These are phyloP conservation scores for Sclerurus mexicanus DNA, from an alignment of 2,113 vertebrate species.

Conservation along the genomic window DNA sequence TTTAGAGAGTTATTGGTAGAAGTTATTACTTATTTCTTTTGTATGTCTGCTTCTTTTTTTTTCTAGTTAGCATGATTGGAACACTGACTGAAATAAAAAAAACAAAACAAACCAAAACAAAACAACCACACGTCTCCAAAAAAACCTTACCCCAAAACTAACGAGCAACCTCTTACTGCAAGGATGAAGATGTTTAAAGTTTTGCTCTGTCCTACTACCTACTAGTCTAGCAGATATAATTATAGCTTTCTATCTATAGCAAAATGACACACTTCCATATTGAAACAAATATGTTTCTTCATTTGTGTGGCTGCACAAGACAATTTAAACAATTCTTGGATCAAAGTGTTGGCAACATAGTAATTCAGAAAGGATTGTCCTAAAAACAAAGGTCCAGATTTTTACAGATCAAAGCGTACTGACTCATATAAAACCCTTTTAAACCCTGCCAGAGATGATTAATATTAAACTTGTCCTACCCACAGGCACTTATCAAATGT, in stretches of 20 bases:
- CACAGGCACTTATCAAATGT: not conserved
- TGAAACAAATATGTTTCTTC: fast-evolving
- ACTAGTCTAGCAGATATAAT: not conserved
- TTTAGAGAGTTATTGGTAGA: not conserved
- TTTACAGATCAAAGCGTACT: not conserved
- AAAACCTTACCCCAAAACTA: not conserved
- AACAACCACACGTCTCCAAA: not conserved
- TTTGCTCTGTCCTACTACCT: not conserved
- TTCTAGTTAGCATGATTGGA: not conserved
- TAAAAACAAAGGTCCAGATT: not conserved
- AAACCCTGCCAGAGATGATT: not conserved
- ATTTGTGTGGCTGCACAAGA: not conserved
- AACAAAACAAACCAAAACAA: too few species aligned
- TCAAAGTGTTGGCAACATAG: not conserved
- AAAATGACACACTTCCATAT: not conserved
- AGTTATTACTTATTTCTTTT: not conserved
- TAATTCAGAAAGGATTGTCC: not conserved
- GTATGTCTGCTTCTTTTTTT: not conserved
- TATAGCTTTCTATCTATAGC: not conserved
- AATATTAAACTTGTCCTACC: not conserved
- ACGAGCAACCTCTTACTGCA: not conserved
- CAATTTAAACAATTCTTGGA: not conserved
- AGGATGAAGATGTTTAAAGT: not conserved
- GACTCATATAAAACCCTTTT: not conserved
- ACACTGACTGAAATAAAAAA: not conserved